These are phyloP conservation scores for Trilocha varians DNA, from an alignment of 2,888 invertebrate species.

Conservation along the genomic window DNA sequence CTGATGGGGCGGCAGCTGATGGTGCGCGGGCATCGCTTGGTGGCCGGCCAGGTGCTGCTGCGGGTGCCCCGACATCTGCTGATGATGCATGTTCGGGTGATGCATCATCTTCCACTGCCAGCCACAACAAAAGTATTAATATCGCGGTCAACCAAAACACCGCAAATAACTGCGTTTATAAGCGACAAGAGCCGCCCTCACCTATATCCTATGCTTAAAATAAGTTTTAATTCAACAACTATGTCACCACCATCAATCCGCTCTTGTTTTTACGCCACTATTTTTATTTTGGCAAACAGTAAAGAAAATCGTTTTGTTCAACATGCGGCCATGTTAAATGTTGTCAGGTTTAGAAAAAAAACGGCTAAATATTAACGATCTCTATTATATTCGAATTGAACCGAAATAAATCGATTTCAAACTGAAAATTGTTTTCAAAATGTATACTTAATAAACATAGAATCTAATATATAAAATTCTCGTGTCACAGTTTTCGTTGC, in stretches of 20 bases:
- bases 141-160: slow-evolving; percentile 25
- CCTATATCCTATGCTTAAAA: slow-evolving; percentile 18
- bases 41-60: slow-evolving; percentile 63
- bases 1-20: slow-evolving; percentile 78
- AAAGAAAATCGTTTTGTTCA: slow-evolving; percentile 84
- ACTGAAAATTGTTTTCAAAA: too few relatives aligned
- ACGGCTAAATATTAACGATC: not conserved
- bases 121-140: slow-evolving; percentile 49
- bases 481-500: too few relatives aligned
- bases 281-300: slow-evolving; percentile 81
- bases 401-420: too few relatives aligned
- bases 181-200: slow-evolving; percentile 26
- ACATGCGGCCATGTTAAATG: slow-evolving; percentile 89
- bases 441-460: too few relatives aligned
- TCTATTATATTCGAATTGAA: too few relatives aligned
- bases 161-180: slow-evolving; percentile 30
- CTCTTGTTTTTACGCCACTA: slow-evolving; percentile 45
- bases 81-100: slow-evolving; percentile 74
- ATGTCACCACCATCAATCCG: slow-evolving; percentile 54
- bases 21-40: slow-evolving; percentile 68
- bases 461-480: too few relatives aligned
- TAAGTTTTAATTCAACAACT: slow-evolving; percentile 26
- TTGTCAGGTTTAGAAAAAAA: slow-evolving; percentile 22
- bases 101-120: slow-evolving; percentile 67
- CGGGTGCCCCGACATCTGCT: slow-evolving; percentile 68